Percentiles rank a stretch among this genome's conserved stretches.
Evolutionary conservation across 2,113 vertebrate species (phyloP).

Genomic region (Collichthys lucidus): DNA sequence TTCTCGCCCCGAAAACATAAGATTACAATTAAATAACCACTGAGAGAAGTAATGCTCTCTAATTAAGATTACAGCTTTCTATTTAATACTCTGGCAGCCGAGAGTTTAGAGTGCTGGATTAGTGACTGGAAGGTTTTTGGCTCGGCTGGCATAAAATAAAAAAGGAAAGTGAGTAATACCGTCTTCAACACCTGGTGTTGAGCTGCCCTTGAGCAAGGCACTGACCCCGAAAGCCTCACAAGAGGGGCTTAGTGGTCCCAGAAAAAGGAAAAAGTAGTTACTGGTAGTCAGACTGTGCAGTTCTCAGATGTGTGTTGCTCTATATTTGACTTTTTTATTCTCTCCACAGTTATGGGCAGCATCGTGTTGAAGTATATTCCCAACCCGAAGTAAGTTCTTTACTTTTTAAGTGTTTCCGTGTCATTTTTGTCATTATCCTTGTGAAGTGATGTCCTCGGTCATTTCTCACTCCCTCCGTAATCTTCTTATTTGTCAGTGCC

Average conservation of each 20-base stretch:
- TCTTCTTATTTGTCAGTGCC: conserved; percentile 78
- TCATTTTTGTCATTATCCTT: background rate
- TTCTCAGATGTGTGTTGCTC: background rate
- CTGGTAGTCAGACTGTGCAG: background rate
- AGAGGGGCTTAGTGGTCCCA: background rate
- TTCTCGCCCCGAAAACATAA: background rate
- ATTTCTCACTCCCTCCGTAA: background rate
- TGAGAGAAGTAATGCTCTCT: background rate
- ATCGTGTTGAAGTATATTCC: conserved; percentile 94
- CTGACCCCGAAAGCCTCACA: conserved; percentile 15
- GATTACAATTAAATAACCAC: background rate
- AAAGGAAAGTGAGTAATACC: conserved; percentile 10
- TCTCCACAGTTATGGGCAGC: conserved; percentile 91
- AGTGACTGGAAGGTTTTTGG: background rate
- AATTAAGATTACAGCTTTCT: background rate
- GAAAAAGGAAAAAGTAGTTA: background rate
- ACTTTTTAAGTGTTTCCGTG: background rate
- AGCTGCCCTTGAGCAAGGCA: conserved; percentile 50
- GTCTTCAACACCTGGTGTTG: background rate
- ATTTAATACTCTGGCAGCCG: background rate
- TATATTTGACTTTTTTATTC: background rate
- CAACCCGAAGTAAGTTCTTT: conserved; percentile 87
- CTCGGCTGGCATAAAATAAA: conserved; percentile 11
- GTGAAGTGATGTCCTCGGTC: background rate
- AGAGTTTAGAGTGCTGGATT: background rate